A percentile compares a stretch with the other conserved stretches of the same genome.
These are phyloP conservation scores for Drosophila flavopinicola DNA, from an alignment of 2,888 invertebrate species.

Conservation along the genomic window DNA sequence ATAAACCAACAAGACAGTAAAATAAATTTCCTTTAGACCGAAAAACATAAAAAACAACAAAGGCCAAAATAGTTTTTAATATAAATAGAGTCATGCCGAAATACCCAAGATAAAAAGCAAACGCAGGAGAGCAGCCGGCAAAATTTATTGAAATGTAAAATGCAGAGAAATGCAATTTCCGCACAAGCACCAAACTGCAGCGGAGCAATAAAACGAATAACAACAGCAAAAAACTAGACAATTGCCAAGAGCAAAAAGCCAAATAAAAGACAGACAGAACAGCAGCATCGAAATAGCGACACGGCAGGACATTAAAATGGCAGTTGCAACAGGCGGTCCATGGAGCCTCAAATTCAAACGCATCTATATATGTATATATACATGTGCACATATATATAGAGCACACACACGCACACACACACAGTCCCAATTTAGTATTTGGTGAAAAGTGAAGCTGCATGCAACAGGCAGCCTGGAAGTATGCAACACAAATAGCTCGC, in stretches of 20 bases:
- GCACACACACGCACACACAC: constrained; percentile 8
- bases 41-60: constrained; percentile 22
- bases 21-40: constrained; percentile 50
- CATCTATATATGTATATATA: background rate
- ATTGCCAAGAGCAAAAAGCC: constrained; percentile 54
- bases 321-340: constrained; percentile 58
- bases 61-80: constrained; percentile 44
- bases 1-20: constrained; percentile 46
- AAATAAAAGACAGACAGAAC: constrained; percentile 40
- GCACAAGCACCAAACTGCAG: constrained; percentile 50
- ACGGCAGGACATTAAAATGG: constrained; percentile 54
- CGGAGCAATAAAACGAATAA: constrained; percentile 43
- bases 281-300: constrained; percentile 26
- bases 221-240: constrained; percentile 49
- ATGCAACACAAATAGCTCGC: constrained; percentile 52
- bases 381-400: background rate
- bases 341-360: constrained; percentile 1
- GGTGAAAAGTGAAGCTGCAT: constrained; percentile 56
- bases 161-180: constrained; percentile 79
- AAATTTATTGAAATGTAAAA: constrained; percentile 77
- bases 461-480: constrained; percentile 77
- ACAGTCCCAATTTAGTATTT: constrained; percentile 5
- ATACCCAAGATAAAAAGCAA: constrained; percentile 48
- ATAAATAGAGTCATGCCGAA: constrained; percentile 58
- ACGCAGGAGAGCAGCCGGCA: constrained; percentile 37